These are phyloP conservation scores for Micrasema minimum DNA, from an alignment of 1,140 invertebrate species.

Conservation along the genomic window DNA sequence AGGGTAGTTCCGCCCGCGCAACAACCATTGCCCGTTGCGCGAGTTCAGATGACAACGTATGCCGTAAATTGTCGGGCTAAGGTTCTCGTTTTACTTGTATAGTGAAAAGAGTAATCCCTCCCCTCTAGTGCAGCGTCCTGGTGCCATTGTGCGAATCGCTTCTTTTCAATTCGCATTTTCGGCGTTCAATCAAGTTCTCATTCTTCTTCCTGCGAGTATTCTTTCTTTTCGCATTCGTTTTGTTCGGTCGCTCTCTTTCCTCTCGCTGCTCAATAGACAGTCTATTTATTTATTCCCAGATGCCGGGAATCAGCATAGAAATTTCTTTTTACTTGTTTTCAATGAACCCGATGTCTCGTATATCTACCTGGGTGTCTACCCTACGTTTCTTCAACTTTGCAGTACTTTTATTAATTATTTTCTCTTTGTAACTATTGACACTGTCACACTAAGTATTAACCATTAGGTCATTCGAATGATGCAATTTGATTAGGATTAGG, in stretches of 20 bases:
- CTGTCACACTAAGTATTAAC: too few species aligned
- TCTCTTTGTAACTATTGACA: too few species aligned
- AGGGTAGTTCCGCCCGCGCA: too few species aligned
- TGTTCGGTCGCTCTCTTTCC: slow-evolving; percentile 30
- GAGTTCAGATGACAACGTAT: neutral
- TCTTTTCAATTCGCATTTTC: slow-evolving; percentile 44
- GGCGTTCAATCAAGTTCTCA: slow-evolving; percentile 51
- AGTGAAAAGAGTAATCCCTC: slow-evolving; percentile 2
- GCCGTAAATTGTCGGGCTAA: neutral
- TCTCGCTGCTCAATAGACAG: slow-evolving; percentile 28
- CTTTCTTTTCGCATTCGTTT: slow-evolving; percentile 45
- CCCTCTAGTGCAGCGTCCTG: neutral
- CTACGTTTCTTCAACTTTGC: slow-evolving; percentile 20
- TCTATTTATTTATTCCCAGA: slow-evolving; percentile 49
- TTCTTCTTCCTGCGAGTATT: slow-evolving; percentile 41
- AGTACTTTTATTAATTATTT: slow-evolving; percentile 9
- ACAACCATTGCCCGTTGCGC: too few species aligned
- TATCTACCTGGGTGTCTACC: slow-evolving; percentile 37
- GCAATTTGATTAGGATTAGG: too few species aligned
- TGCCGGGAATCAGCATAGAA: slow-evolving; percentile 41
- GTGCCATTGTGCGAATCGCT: slow-evolving; percentile 25
- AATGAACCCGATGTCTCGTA: slow-evolving; percentile 39
- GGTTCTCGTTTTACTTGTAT: slow-evolving; percentile 3
- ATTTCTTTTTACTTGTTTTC: slow-evolving; percentile 39
- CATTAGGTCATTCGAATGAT: too few species aligned